Conservation (phyloP, 2,113 vertebrate genomes). For the Chionomys nivalis region DNA sequence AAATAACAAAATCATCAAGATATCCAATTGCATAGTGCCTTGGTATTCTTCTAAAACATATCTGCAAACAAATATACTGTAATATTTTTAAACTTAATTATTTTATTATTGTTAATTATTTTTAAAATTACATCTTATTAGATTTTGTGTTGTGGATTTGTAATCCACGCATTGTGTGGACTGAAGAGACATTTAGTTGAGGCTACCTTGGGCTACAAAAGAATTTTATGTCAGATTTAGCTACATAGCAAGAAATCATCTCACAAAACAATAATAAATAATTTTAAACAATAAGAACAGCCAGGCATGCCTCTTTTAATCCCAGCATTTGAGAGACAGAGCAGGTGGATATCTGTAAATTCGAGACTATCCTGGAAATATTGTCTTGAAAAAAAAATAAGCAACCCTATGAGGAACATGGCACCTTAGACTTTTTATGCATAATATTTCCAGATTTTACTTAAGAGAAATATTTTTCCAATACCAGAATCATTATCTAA, state of each 20-base stretch:
- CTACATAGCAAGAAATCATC: not conserved
- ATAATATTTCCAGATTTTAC: not conserved
- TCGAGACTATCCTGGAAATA: not conserved
- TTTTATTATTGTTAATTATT: not conserved
- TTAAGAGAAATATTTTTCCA: not conserved
- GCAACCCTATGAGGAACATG: too few species aligned
- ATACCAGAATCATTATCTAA: not conserved
- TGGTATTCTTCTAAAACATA: not conserved
- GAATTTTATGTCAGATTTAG: not conserved
- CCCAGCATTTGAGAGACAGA: too few species aligned
- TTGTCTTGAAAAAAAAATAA: not conserved
- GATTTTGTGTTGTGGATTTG: not conserved
- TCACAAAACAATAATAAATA: not conserved
- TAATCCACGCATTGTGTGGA: not conserved
- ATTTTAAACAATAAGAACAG: not conserved
- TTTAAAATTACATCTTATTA: not conserved
- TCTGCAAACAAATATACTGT: not conserved
- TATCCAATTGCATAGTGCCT: not conserved
- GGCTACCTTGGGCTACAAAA: too few species aligned
- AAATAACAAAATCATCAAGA: not conserved
- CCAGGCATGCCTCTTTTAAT: too few species aligned
- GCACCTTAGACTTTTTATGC: not conserved
- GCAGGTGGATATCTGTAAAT: too few species aligned
- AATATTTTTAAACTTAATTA: not conserved
- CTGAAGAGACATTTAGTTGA: not conserved